Conservation (phyloP, 2,113 vertebrate genomes). For the Bubo bubo region DNA sequence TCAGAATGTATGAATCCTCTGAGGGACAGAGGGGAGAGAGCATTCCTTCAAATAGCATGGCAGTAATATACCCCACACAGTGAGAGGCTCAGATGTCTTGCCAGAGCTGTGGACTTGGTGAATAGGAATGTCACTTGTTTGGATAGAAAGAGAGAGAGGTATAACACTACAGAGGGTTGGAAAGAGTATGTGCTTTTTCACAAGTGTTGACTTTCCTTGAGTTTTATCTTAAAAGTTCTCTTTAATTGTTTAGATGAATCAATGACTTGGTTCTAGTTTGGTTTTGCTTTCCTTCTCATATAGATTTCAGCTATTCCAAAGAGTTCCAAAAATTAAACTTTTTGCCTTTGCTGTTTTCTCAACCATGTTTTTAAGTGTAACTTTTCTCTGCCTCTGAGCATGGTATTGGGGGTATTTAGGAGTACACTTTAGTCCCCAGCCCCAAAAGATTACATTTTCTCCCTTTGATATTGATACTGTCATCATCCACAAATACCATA, state of each 20-base stretch:
- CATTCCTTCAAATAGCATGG: background rate
- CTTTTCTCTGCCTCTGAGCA: background rate
- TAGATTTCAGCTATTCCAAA: background rate
- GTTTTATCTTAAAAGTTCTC: background rate
- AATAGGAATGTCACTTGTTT: background rate
- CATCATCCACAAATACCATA: background rate
- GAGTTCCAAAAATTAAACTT: background rate
- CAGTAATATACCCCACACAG: background rate
- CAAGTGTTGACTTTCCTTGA: background rate
- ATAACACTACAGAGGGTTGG: background rate
- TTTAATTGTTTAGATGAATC: background rate
- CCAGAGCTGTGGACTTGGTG: background rate
- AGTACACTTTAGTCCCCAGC: background rate
- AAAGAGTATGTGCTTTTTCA: background rate
- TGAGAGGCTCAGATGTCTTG: background rate
- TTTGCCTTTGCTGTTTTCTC: background rate
- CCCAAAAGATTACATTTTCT: background rate
- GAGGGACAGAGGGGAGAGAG: background rate
- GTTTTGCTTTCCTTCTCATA: background rate
- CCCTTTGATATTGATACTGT: background rate
- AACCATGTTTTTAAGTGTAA: background rate
- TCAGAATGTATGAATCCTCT: background rate
- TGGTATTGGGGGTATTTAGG: background rate
- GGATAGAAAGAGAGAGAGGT: background rate
- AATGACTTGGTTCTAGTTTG: background rate